phyloP scores from a whole-genome alignment of 2,888 invertebrate species.

The Euspilapteryx auroguttella region DNA sequence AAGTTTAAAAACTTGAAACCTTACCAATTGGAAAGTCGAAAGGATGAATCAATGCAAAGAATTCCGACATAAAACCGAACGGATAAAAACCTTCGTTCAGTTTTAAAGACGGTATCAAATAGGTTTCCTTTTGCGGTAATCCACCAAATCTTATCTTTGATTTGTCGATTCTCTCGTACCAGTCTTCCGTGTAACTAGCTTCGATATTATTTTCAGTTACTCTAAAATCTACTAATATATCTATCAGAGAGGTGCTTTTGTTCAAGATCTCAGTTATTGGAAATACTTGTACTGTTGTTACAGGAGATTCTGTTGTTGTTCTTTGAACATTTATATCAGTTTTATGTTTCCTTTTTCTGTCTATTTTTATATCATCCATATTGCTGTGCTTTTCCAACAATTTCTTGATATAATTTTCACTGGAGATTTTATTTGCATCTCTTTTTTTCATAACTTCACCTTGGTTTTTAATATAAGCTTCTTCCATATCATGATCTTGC shows the following conservation, averaged over 20 bases:
- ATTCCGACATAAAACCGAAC: conserved; percentile 64
- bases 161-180: conserved; percentile 36
- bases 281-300: conserved; percentile 20
- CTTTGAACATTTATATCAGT: too few relatives aligned
- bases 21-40: conserved; percentile 68
- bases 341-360: background rate
- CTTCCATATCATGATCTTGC: conserved; percentile 18
- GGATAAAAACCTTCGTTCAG: conserved; percentile 64
- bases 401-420: conserved; percentile 17
- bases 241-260: too few relatives aligned
- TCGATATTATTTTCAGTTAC: conserved; percentile 28
- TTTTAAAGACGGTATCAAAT: conserved; percentile 54
- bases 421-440: conserved; percentile 23
- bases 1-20: too few relatives aligned
- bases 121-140: conserved; percentile 43
- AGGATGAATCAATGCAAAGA: conserved; percentile 66
- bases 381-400: conserved; percentile 8
- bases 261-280: conserved; percentile 38
- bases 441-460: conserved; percentile 14
- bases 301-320: conserved; percentile 14
- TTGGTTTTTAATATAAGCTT: conserved; percentile 16
- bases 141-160: conserved; percentile 49
- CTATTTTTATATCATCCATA: background rate
- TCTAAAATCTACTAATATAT: conserved; percentile 16
- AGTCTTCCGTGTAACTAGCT: conserved; percentile 34